phyloP scores from a whole-genome alignment of 2,888 invertebrate genomes.

The Amphipoea lucens region DNA sequence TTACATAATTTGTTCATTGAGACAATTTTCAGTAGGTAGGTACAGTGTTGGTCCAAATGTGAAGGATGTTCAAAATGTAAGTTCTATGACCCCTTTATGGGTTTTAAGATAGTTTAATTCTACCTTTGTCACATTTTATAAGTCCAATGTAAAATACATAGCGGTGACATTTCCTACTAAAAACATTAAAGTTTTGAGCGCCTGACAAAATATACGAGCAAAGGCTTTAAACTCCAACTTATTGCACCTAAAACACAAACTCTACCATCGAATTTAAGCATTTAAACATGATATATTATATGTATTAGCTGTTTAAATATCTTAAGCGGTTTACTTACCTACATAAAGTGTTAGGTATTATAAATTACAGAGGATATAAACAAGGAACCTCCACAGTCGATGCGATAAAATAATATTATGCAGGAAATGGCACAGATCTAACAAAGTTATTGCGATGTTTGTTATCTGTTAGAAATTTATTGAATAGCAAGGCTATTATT shows the following conservation, averaged over 20 bases:
- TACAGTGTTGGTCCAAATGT: not conserved
- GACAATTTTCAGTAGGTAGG: not conserved
- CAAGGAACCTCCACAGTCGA: slow-evolving; percentile 13
- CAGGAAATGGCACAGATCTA: slow-evolving; percentile 34
- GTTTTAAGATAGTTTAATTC: not conserved
- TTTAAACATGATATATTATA: slow-evolving; percentile 5
- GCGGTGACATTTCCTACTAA: not conserved
- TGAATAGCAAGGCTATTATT: not conserved
- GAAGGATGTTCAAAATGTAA: too few relatives aligned
- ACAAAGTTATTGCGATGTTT: slow-evolving; percentile 39
- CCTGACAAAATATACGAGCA: slow-evolving; percentile 35
- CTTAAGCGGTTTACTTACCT: not conserved
- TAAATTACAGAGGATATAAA: slow-evolving; percentile 14
- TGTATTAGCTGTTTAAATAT: not conserved
- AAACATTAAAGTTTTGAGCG: not conserved
- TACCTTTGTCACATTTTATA: not conserved
- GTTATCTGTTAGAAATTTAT: slow-evolving; percentile 26
- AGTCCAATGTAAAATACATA: too few relatives aligned
- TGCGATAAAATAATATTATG: slow-evolving; percentile 30
- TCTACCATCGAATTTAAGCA: not conserved
- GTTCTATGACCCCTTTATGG: not conserved
- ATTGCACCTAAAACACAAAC: slow-evolving; percentile 16
- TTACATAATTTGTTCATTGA: not conserved
- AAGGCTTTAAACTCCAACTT: slow-evolving; percentile 1
- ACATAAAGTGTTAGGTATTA: not conserved